Percentiles rank a stretch among this genome's conserved stretches.
phyloP scores from a whole-genome alignment of 1,140 invertebrate genomes.

The Drosophila subpulchrella region DNA sequence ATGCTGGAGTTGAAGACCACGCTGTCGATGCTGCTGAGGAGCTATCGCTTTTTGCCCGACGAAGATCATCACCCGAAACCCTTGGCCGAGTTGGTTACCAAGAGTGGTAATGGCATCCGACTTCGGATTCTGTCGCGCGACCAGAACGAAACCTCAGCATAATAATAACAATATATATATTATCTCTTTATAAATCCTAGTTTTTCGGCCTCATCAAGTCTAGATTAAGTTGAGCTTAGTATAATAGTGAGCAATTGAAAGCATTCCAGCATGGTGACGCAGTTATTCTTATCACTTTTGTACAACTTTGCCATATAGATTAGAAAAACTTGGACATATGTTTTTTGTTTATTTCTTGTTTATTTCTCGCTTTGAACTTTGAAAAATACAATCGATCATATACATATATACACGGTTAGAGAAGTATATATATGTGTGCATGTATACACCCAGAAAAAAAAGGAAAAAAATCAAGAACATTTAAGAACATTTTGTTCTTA shows the following conservation, averaged over 20 bases:
- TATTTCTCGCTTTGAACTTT: slow-evolving; percentile 64
- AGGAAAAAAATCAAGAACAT: no score
- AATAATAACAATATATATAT: neutral
- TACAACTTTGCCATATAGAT: slow-evolving; percentile 16
- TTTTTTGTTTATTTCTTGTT: slow-evolving; percentile 34
- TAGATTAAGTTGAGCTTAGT: neutral
- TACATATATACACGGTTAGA: slow-evolving; percentile 50
- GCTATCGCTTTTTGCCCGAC: slow-evolving; percentile 79
- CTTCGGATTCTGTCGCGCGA: slow-evolving; percentile 70
- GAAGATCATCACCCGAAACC: slow-evolving; percentile 62
- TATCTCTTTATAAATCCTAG: neutral
- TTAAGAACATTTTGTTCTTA: no score
- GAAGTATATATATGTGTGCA: slow-evolving; percentile 24
- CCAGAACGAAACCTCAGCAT: neutral
- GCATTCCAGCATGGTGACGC: slow-evolving; percentile 4
- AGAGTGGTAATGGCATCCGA: slow-evolving; percentile 83
- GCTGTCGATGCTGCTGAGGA: slow-evolving; percentile 80
- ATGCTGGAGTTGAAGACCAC: slow-evolving; percentile 85
- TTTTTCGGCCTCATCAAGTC: neutral
- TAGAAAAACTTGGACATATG: neutral
- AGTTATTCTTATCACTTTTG: slow-evolving; percentile 6
- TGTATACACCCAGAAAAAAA: no score
- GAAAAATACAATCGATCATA: slow-evolving; percentile 65
- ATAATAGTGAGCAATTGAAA: neutral
- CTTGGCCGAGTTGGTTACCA: slow-evolving; percentile 81